Evolutionary conservation across 2,888 invertebrate species (phyloP).

Genomic region (Coremacera marginata): DNA sequence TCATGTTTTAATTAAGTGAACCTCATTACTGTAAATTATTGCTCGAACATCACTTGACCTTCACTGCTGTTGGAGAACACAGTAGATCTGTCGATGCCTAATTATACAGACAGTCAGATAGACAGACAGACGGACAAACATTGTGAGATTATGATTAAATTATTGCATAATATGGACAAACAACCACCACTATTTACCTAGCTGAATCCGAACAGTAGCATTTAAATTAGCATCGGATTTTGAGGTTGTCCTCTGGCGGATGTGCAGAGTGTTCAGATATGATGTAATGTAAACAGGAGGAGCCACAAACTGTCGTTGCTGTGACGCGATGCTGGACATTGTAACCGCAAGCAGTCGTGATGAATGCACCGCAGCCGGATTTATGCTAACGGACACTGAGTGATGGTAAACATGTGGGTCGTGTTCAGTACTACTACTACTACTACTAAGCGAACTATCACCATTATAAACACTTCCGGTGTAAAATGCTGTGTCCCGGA

Average conservation of each 20-base stretch:
- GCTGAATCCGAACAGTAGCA: conserved; percentile 74
- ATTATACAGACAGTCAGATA: too few species aligned
- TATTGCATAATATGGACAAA: conserved; percentile 40
- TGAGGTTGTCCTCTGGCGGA: conserved; percentile 71
- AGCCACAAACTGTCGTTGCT: conserved; percentile 48
- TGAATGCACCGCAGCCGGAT: conserved; percentile 54
- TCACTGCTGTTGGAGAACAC: too few species aligned
- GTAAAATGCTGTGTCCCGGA: conserved; percentile 53
- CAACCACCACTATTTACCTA: conserved; percentile 67
- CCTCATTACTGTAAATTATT: too few species aligned
- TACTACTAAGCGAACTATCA: conserved; percentile 22
- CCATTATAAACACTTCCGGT: conserved; percentile 37
- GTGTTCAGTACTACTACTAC: conserved; percentile 33
- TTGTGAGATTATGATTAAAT: conserved; percentile 19
- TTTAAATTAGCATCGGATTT: conserved; percentile 72
- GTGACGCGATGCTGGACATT: conserved; percentile 61
- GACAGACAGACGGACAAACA: background rate
- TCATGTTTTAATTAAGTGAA: too few species aligned
- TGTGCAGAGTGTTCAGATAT: conserved; percentile 76
- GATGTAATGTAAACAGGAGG: conserved; percentile 76
- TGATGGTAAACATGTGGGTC: conserved; percentile 27
- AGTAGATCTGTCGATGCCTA: too few species aligned
- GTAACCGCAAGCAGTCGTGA: conserved; percentile 49
- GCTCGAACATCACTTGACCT: too few species aligned
- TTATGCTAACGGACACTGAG: conserved; percentile 39